These are phyloP conservation scores for Etheostoma spectabile DNA, from an alignment of 2,113 vertebrate species.

Conservation along the genomic window DNA sequence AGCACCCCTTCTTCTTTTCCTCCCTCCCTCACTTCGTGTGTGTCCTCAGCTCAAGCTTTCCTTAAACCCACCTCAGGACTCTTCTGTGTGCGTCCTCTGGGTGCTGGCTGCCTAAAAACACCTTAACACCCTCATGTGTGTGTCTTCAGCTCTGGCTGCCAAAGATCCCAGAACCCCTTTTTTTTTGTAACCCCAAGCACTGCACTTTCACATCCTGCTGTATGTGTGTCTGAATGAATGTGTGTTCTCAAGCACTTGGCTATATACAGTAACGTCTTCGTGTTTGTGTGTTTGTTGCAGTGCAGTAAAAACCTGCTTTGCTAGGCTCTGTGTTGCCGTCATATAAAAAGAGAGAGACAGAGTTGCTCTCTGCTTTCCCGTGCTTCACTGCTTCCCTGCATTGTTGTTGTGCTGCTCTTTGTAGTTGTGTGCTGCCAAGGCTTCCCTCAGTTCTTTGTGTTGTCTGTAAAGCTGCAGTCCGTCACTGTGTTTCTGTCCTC, in stretches of 20 bases:
- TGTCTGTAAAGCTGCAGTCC: slow-evolving; percentile 55
- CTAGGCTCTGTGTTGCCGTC: slow-evolving; percentile 58
- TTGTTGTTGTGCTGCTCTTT: slow-evolving; percentile 63
- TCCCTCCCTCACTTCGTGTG: slow-evolving; percentile 49
- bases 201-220: slow-evolving; percentile 55
- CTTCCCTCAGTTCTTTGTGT: slow-evolving; percentile 63
- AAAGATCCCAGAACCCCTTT: slow-evolving; percentile 42
- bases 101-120: slow-evolving; percentile 45
- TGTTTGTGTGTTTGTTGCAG: slow-evolving; percentile 71
- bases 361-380: slow-evolving; percentile 46
- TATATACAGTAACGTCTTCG: slow-evolving; percentile 51
- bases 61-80: slow-evolving; percentile 46
- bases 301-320: slow-evolving; percentile 73
- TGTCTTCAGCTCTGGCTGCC: slow-evolving; percentile 63
- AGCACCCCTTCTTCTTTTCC: slow-evolving; percentile 12
- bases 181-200: slow-evolving; percentile 44
- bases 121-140: slow-evolving; percentile 58
- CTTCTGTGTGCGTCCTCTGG: slow-evolving; percentile 58
- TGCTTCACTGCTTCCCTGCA: slow-evolving; percentile 63
- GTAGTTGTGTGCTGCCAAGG: slow-evolving; percentile 60
- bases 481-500: slow-evolving; percentile 58
- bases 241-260: slow-evolving; percentile 30
- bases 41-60: slow-evolving; percentile 60
- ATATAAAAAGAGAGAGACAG: slow-evolving; percentile 45
- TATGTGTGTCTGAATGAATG: slow-evolving; percentile 23